Evolutionary conservation across 2,797 vertebrate species (phyloP).

Genomic region (Mormyrops boulengeri): DNA sequence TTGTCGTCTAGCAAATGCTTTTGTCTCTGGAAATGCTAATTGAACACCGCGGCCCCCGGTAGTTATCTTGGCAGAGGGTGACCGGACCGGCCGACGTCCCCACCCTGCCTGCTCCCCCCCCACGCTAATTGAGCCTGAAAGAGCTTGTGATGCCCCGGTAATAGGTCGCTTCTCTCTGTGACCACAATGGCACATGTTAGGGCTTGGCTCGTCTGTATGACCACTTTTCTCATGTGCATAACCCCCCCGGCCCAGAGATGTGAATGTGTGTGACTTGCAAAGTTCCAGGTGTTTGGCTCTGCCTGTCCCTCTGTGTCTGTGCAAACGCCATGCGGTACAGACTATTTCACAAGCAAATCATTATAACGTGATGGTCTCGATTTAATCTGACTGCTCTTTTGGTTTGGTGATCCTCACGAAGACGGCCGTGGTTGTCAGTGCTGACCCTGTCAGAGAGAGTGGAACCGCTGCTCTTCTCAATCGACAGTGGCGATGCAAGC

Average conservation of each 20-base stretch:
- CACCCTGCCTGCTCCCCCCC: background rate
- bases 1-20: constrained; percentile 20
- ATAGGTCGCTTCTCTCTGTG: background rate
- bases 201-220: background rate
- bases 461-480: background rate
- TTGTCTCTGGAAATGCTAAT: constrained; percentile 36
- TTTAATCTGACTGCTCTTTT: background rate
- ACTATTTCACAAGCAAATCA: background rate
- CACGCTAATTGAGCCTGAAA: background rate
- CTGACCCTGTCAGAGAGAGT: background rate
- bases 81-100: background rate
- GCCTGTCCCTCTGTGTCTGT: background rate
- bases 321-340: no score
- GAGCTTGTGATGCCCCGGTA: background rate
- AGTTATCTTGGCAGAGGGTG: background rate
- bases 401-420: background rate
- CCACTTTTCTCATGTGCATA: background rate
- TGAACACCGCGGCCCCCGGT: background rate
- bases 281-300: background rate
- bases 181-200: background rate
- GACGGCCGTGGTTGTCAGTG: background rate
- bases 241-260: background rate
- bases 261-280: background rate
- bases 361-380: background rate
- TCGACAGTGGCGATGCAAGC: background rate